These are phyloP conservation scores for Cercopithecus mona DNA, from an alignment of 2,113 vertebrate genomes.

Conservation along the genomic window DNA sequence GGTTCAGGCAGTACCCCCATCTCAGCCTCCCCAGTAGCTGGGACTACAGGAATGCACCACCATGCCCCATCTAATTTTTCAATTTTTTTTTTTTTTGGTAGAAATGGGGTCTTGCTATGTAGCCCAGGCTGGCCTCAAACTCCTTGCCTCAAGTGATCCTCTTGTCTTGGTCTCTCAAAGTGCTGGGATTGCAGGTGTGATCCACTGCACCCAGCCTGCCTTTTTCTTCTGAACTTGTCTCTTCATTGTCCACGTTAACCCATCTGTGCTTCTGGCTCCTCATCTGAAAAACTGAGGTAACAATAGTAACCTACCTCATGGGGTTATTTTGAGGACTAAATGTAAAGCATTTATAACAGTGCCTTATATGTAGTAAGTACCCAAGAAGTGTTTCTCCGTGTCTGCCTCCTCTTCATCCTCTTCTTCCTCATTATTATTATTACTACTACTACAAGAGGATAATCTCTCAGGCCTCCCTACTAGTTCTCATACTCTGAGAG, in stretches of 20 bases:
- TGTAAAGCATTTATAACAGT: not conserved
- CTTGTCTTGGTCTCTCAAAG: no score
- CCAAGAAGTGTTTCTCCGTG: not conserved
- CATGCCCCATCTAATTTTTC: no score
- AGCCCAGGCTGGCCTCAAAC: no score
- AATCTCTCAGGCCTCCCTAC: no score
- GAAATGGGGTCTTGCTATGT: no score
- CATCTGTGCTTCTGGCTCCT: not conserved
- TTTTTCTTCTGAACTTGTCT: not conserved
- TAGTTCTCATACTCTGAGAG: not conserved
- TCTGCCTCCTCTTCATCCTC: not conserved
- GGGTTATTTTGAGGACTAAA: not conserved
- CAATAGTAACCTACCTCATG: not conserved
- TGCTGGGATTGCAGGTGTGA: no score
- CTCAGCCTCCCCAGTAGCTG: no score
- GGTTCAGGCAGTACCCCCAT: no score
- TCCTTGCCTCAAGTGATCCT: no score
- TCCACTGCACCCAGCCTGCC: not conserved
- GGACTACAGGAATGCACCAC: no score
- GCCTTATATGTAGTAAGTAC: not conserved
- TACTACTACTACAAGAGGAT: no score
- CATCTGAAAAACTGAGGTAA: not conserved
- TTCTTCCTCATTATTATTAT: not conserved
- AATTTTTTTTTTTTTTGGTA: no score
- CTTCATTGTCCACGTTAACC: not conserved